A percentile compares a stretch with the other conserved stretches of the same genome.
Evolutionary conservation across 2,797 vertebrate species (phyloP).

Genomic region (Periparus ater): DNA sequence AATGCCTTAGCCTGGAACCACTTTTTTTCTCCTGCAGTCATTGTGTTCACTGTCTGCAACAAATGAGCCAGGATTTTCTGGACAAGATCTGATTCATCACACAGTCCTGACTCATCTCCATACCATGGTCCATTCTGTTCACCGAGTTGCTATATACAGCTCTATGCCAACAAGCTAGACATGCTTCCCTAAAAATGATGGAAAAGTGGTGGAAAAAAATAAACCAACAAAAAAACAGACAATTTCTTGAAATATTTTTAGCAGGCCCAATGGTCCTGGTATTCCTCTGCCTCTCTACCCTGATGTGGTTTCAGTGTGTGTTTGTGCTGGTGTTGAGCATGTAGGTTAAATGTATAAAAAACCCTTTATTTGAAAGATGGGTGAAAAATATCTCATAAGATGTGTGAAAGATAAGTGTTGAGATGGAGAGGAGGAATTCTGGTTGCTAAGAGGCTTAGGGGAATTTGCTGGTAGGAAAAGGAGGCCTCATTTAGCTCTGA

Average conservation of each 20-base stretch:
- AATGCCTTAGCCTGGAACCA: neutral
- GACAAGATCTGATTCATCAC: neutral
- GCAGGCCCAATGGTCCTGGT: neutral
- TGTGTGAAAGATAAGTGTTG: neutral
- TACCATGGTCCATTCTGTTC: neutral
- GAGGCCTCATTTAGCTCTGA: neutral
- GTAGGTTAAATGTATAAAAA: neutral
- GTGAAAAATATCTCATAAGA: neutral
- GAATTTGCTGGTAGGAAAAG: neutral
- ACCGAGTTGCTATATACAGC: neutral
- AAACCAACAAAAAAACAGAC: no score
- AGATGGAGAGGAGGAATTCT: neutral
- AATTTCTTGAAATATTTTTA: neutral
- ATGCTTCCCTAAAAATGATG: neutral
- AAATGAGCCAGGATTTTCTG: neutral
- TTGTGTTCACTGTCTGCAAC: neutral
- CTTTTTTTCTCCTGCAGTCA: neutral
- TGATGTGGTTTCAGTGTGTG: neutral
- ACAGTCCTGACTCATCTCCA: neutral
- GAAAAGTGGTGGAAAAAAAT: neutral
- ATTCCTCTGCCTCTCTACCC: neutral
- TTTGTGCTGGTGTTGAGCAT: neutral
- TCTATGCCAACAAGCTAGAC: neutral
- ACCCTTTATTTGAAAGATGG: neutral
- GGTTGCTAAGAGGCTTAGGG: neutral